These are phyloP conservation scores for Prionace glauca DNA, from an alignment of 2,797 vertebrate genomes.

Conservation along the genomic window DNA sequence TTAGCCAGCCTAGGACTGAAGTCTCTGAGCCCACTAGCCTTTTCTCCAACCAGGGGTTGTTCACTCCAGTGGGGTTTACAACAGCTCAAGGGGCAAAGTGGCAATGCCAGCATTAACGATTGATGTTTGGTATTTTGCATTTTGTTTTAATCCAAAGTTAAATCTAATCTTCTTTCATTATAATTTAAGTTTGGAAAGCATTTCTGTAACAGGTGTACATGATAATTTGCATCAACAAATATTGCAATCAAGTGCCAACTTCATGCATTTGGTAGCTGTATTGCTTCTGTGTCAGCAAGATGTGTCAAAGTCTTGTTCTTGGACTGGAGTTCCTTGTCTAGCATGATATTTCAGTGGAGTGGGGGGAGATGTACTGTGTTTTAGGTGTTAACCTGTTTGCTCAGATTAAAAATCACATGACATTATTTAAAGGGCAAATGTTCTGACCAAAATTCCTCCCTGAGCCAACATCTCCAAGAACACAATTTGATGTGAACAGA, in stretches of 20 bases:
- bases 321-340: neutral
- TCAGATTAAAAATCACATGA: conserved; percentile 30
- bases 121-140: neutral
- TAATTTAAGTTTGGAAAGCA: neutral
- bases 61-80: no score
- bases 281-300: neutral
- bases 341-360: neutral
- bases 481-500: neutral
- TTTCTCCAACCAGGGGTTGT: no score
- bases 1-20: no score
- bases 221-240: neutral
- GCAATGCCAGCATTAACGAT: no score
- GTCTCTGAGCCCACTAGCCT: no score
- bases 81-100: no score
- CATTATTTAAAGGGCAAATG: neutral
- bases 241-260: neutral
- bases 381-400: neutral
- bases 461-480: neutral
- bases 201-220: neutral
- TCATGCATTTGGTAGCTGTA: neutral
- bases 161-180: neutral
- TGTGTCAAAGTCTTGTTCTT: neutral
- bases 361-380: neutral
- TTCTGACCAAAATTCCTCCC: neutral
- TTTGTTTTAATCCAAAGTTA: neutral